A percentile compares a stretch with the other conserved stretches of the same genome.
phyloP scores from a whole-genome alignment of 2,888 invertebrate species.

The Lottia scabra region DNA sequence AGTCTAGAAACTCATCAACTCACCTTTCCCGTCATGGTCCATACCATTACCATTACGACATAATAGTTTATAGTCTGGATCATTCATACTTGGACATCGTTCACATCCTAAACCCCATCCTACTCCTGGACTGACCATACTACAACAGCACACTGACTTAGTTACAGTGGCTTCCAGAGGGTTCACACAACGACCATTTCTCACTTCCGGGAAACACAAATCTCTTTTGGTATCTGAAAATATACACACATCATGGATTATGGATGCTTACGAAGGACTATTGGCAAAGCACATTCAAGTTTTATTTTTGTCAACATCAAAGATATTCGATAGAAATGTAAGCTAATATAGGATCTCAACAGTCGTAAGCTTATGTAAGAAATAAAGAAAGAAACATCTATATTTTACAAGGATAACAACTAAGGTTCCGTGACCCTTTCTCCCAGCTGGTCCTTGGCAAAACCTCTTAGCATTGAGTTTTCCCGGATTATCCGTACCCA shows the following conservation, averaged over 20 bases:
- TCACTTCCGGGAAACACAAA: constrained; percentile 82
- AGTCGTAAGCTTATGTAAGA: no score
- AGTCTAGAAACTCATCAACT: no score
- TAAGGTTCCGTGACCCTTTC: no score
- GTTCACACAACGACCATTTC: constrained; percentile 81
- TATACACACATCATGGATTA: not conserved
- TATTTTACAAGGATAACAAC: no score
- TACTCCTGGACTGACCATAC: constrained; percentile 72
- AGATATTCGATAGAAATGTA: no score
- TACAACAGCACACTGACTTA: constrained; percentile 88
- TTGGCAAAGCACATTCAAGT: no score
- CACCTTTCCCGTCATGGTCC: constrained; percentile 83
- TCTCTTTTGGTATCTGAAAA: constrained; percentile 82
- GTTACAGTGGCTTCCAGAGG: constrained; percentile 84
- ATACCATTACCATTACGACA: constrained; percentile 85
- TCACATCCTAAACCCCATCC: constrained; percentile 87
- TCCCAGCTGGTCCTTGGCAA: no score
- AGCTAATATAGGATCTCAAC: no score
- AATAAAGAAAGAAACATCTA: no score
- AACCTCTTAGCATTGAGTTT: no score
- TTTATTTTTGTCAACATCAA: no score
- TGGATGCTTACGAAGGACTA: not conserved
- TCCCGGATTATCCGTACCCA: no score
- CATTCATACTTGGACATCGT: constrained; percentile 80
- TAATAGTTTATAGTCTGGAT: constrained; percentile 78